Evolutionary conservation across 64 coral and sea anemone species (phyloP), one percentile per base, ranked within the genome.

Genomic region (Porites australiensis): DNA sequence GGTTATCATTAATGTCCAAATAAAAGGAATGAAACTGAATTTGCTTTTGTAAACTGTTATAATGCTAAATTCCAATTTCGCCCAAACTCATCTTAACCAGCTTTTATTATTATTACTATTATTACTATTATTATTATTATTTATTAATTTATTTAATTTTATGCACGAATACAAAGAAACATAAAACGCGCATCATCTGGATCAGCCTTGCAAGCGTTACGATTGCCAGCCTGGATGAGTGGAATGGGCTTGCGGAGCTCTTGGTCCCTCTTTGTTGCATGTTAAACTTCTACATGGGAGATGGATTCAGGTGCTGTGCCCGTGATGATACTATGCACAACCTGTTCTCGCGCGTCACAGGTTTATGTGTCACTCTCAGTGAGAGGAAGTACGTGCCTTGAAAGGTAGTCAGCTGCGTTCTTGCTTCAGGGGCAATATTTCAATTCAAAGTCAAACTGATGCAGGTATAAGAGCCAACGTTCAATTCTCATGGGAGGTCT

Each of bases 371-470:
- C 78, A 44, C 43, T 63, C 6, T 19, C 27, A 9, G 72, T 77
- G 15, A 71, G 52, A 18, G 0, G 47, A 6, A 77, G 27, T 22
- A 74, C 71, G 71, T 92, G 89, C 52, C 77, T 52, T 54, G 81
- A 92, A 18, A 92, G 64, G 60, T 55, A 93, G 69, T 93, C 68
- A 21, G 67, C 73, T 7, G 70, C 70, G 50, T 77, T 86, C 73
- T 60, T 27, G 60, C 65, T 83, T 37, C 72, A 82, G 18, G 37
- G 82, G 44, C 58, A 15, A 8, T 81, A 50, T 12, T 44, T 15
- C 59, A 91, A 1, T 10, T 72, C 20, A 51, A 37, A 54, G 58
- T 87, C 58, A 79, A 86, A 87, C 13, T 78, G 82, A 50, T 93
- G 90, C 11, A 93, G 72, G 50, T 83, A 58, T 22, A 92, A 52